These are phyloP conservation scores for Leptopterna dolabrata DNA, from an alignment of 2,888 invertebrate species.

Conservation along the genomic window DNA sequence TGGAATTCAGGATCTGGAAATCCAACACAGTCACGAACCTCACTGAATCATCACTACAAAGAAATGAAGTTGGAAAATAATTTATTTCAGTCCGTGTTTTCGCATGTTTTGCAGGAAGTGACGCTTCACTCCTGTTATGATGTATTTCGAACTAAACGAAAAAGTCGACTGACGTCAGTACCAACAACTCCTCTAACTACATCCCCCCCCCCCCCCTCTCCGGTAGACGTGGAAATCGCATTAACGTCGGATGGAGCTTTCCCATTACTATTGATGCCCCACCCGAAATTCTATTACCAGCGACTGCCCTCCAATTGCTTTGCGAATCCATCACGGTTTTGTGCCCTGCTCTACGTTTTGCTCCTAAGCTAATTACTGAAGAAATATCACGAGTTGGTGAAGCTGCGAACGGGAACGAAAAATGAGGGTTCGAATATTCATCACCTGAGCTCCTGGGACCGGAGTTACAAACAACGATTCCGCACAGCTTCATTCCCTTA, in stretches of 20 bases:
- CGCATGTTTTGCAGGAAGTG: too few relatives aligned
- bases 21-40: too few relatives aligned
- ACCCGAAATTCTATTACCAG: neutral
- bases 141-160: neutral
- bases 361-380: neutral
- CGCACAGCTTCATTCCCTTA: neutral
- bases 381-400: neutral
- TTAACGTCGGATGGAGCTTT: neutral
- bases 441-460: neutral
- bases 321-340: neutral
- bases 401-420: neutral
- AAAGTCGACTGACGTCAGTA: neutral
- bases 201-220: neutral
- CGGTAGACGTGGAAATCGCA: neutral
- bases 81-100: too few relatives aligned
- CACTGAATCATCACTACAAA: too few relatives aligned
- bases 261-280: neutral
- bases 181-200: neutral
- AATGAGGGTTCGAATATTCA: neutral
- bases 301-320: neutral
- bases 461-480: neutral
- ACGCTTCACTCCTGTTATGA: too few relatives aligned
- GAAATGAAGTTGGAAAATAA: too few relatives aligned
- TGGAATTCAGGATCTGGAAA: too few relatives aligned
- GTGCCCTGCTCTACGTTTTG: neutral